Conservation (phyloP, 2,888 invertebrate genomes). For the Scaptomyza parva region DNA sequence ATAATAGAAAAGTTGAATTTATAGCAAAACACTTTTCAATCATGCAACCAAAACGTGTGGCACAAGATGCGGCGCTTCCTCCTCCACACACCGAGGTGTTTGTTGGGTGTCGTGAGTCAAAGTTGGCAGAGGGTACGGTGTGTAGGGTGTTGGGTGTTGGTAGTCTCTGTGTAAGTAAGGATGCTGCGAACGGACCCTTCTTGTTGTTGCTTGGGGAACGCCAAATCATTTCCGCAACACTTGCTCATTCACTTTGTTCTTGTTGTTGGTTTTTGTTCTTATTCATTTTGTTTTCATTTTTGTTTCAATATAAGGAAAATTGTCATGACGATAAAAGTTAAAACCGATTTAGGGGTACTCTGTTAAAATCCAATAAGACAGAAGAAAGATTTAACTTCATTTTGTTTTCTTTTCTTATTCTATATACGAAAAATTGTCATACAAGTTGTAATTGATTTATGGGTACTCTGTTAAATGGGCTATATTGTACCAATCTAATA, state of each 20-base stretch:
- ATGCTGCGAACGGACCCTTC: slow-evolving; percentile 42
- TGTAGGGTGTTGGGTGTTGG: not conserved
- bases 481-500: no score
- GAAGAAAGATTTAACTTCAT: no score
- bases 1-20: slow-evolving; percentile 77
- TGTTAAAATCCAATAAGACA: no score
- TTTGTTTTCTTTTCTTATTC: no score
- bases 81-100: not conserved
- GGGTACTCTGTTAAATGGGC: no score
- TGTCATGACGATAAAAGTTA: slow-evolving; percentile 33
- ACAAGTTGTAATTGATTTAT: no score
- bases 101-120: not conserved
- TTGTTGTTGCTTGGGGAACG: slow-evolving; percentile 41
- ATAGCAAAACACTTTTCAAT: slow-evolving; percentile 77
- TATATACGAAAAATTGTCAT: no score
- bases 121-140: not conserved
- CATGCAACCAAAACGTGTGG: slow-evolving; percentile 66
- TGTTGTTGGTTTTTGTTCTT: slow-evolving; percentile 30
- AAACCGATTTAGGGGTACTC: slow-evolving; percentile 10
- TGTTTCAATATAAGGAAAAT: slow-evolving; percentile 52
- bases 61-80: not conserved
- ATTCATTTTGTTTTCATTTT: slow-evolving; percentile 33
- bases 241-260: slow-evolving; percentile 62
- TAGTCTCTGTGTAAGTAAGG: slow-evolving; percentile 7
- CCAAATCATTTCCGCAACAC: slow-evolving; percentile 80